Base-by-base conservation (phyloP, 2,888 invertebrate genomes). In the Archaeoteleia sp. region DNA sequence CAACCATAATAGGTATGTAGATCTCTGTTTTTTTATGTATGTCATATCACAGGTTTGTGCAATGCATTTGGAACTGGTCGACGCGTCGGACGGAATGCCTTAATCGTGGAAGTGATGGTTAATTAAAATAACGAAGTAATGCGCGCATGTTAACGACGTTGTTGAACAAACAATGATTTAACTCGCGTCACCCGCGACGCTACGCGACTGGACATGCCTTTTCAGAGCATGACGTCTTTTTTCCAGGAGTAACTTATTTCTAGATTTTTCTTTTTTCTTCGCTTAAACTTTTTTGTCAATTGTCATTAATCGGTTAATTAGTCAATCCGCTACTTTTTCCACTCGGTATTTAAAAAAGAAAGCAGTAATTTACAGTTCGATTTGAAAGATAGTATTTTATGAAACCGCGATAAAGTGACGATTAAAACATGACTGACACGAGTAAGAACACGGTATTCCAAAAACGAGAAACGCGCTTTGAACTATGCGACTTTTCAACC, bases 131-230 rank as follows among this genome's bases (percentile, higher is more conserved):
- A 53, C 53, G 53, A 55, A 37, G 20, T n/a, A n/a, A n/a, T n/a
- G n/a, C n/a, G n/a, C n/a, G n/a, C n/a, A n/a, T n/a, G n/a, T 32
- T 32, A 2, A 10, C 12, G 32, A 6, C 32, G 10, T 32, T 46
- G 32, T 37, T 39, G 46, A 57, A 57, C 39, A 35, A 46, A 57
- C 27, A 25, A 15, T 13, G 20, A 30, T 61, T 39, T 45, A 61
- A 61, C 53, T 37, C 45, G 13, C 61, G 60, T 62, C 45, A 35
- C 29, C 46, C 46, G 29, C 40, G 61, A 62, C 61, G 61, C 29
- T 39, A 13, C 45, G 53, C 46, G 61, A 53, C 46, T 25, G 49
- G 43, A 8, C n/a, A 35, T 60, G 60, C 37, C 25, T 51, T 48
- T 48, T 15, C n/a, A 29, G 25, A 51, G 60, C 51, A 27, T 49